Percentiles rank a stretch among this genome's conserved stretches.
Evolutionary conservation across 2,888 invertebrate genomes (phyloP).

Genomic region (Sycophila texana): DNA sequence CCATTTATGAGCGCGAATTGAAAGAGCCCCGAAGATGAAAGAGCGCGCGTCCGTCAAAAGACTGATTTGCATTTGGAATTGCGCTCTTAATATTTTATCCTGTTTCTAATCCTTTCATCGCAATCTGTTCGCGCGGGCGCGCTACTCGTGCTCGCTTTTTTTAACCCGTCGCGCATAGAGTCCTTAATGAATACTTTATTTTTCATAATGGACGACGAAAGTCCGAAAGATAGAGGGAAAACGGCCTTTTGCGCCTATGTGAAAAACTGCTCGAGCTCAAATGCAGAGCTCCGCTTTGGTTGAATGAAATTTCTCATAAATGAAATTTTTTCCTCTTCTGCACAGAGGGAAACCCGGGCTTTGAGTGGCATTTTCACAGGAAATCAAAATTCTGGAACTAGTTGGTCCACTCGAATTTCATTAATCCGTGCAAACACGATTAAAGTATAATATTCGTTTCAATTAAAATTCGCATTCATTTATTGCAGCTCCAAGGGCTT

Average conservation of each 20-base stretch:
- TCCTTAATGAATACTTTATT: slow-evolving; percentile 19
- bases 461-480: too few species aligned
- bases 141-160: background rate
- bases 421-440: too few species aligned
- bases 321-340: background rate
- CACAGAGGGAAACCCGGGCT: background rate
- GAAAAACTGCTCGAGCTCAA: background rate
- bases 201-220: background rate
- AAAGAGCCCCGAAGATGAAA: slow-evolving; percentile 38
- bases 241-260: background rate
- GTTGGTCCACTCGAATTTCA: too few species aligned
- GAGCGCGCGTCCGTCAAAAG: slow-evolving; percentile 31
- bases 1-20: slow-evolving; percentile 44
- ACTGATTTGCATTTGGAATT: slow-evolving; percentile 48
- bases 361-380: background rate
- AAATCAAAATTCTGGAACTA: too few species aligned
- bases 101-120: slow-evolving; percentile 48
- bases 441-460: too few species aligned
- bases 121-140: slow-evolving; percentile 32
- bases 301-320: background rate
- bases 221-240: background rate
- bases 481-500: background rate
- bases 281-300: background rate
- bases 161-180: background rate
- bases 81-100: slow-evolving; percentile 49